Percentiles rank a stretch among this genome's conserved stretches.
Evolutionary conservation across 1,140 invertebrate genomes (phyloP).

Genomic region (Drosophila subpulchrella): DNA sequence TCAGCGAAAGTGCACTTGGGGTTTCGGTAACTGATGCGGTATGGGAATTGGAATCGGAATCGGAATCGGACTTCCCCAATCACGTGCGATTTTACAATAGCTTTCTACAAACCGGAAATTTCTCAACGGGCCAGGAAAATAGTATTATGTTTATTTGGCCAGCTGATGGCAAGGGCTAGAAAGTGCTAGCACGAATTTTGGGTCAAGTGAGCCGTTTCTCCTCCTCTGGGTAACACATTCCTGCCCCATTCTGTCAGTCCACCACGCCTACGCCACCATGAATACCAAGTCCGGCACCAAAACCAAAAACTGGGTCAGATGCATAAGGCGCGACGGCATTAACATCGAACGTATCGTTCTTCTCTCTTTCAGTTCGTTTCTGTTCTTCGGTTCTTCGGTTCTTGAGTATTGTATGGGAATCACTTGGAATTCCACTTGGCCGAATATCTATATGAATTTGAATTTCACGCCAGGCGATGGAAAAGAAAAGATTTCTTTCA

Average conservation of each 20-base stretch:
- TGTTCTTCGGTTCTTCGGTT: conserved; percentile 11
- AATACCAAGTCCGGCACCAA: conserved; percentile 80
- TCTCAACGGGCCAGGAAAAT: conserved; percentile 28
- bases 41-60: conserved; percentile 5
- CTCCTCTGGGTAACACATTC: conserved; percentile 24
- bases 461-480: conserved; percentile 39
- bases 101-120: conserved; percentile 74
- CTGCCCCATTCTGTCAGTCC: conserved; percentile 41
- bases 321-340: conserved; percentile 75
- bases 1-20: conserved; percentile 65
- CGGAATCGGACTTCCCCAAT: conserved; percentile 21
- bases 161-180: conserved; percentile 8
- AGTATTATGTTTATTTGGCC: conserved; percentile 19
- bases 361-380: conserved; percentile 14
- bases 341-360: conserved; percentile 43
- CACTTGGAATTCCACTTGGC: conserved; percentile 50
- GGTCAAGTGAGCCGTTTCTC: conserved; percentile 45
- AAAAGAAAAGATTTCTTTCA: conserved; percentile 72
- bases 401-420: conserved; percentile 17
- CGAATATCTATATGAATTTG: conserved; percentile 35
- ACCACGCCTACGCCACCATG: conserved; percentile 71
- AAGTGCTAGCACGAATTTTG: conserved; percentile 51
- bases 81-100: conserved; percentile 47
- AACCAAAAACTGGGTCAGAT: conserved; percentile 73
- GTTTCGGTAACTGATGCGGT: background rate